Percentiles rank a stretch among this genome's conserved stretches.
Conservation (phyloP, 2,113 vertebrate genomes). For the Leucosticte australis region DNA sequence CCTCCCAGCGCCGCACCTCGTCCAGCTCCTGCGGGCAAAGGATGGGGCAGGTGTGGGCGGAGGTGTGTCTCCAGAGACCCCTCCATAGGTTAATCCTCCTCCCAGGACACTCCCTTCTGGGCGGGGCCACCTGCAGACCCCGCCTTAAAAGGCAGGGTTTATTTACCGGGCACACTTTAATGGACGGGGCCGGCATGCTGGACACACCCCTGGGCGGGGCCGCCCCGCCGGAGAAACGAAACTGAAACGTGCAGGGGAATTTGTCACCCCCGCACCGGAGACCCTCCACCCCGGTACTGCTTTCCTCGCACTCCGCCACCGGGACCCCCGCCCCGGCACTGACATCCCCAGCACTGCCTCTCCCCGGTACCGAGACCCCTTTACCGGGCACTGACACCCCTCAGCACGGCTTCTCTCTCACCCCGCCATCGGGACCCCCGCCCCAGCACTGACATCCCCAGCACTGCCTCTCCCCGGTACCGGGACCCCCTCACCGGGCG, state of each 20-base stretch:
- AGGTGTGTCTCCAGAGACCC: too few species aligned
- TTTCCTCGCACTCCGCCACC: background rate
- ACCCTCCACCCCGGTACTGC: background rate
- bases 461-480: background rate
- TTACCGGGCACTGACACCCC: background rate
- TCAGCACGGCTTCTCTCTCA: background rate
- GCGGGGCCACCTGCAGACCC: background rate
- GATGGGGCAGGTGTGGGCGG: background rate
- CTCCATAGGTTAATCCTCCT: too few species aligned
- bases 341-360: background rate
- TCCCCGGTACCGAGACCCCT: background rate
- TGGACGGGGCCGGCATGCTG: fast-evolving
- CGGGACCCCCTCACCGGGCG: too few species aligned
- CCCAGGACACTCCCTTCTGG: fast-evolving
- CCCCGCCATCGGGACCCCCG: background rate
- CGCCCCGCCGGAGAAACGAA: background rate
- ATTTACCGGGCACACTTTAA: background rate
- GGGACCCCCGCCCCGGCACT: background rate
- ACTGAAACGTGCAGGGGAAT: background rate
- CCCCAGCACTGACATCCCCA: background rate
- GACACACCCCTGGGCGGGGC: background rate
- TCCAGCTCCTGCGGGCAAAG: slow-evolving; percentile 60
- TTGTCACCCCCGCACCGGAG: background rate
- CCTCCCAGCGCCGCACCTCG: background rate
- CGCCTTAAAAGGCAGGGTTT: background rate